Evolutionary conservation across 2,113 vertebrate genomes (phyloP), one percentile per base, ranked within the genome.

Genomic region (Ceyx cyanopectus): DNA sequence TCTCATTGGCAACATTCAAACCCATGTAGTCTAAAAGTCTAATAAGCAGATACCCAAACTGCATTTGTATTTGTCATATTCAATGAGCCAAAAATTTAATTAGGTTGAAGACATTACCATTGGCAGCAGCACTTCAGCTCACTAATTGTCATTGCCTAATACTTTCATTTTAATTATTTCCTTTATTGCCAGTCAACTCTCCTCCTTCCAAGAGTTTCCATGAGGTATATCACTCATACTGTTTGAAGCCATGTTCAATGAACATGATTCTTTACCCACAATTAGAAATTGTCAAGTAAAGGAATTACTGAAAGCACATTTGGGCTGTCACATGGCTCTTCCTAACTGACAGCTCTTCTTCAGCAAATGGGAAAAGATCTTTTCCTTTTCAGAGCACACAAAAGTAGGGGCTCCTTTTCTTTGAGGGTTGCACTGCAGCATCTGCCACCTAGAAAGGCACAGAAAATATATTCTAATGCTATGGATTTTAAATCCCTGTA

Each of bases 81-180:
- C 90, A 97, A 94, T 95, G 90, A 96, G 89, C 89, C 94, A 96
- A 95, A 94, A 80, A 95, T 92, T 94, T 96, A 95, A 97, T 96
- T 96, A 95, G 75, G 45, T 76, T 85, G 86, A 94, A 93, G 83
- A 61, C 80, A 94, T 92, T 93, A 95, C 82, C 86, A 93, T 40
- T 81, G 84, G 80, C 89, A 84, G 76, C 10, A 74, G 77, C 72
- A 73, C 77, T 87, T 80, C 91, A 91, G 74, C 66, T 95, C 78
- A 15, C 82, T 91, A 90, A 94, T 86, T 94, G 90, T 69, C 85
- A 78, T 66, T 72, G 79, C 83, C 93, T 79, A 92, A 89, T 67
- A 90, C 87, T 85, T 81, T 37, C 40, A 57, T 79, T 86, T 85
- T 93, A 91, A 94, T 95, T 54, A 66, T 96, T 93, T 79, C 81